Evolutionary conservation across 1,140 invertebrate genomes (phyloP).

Genomic region (Melanaphis sacchari): DNA sequence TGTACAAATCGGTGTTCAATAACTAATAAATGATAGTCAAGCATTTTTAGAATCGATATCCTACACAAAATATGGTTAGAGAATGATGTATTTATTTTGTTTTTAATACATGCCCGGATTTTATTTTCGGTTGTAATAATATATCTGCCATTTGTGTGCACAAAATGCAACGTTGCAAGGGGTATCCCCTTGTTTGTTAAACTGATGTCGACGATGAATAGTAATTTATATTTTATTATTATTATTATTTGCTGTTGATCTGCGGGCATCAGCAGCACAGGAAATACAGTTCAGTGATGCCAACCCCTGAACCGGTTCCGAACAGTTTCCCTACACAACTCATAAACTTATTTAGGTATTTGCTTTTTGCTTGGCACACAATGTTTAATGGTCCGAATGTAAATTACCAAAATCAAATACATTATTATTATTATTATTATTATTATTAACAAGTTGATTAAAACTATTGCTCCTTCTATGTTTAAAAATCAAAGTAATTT

Average conservation of each 20-base stretch:
- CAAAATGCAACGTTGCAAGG: slow-evolving; percentile 47
- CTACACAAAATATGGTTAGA: no score
- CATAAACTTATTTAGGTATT: background rate
- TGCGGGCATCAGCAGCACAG: background rate
- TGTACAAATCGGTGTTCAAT: background rate
- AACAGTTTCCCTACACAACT: background rate
- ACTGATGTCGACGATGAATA: slow-evolving; percentile 14
- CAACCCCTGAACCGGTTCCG: slow-evolving; percentile 42
- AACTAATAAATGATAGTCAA: background rate
- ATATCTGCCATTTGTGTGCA: background rate
- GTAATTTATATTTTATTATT: slow-evolving; percentile 14
- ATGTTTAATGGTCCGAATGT: background rate
- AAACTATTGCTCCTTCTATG: no score
- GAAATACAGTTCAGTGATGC: slow-evolving; percentile 29
- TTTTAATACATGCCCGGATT: background rate
- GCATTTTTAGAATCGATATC: background rate
- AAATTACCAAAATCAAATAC: background rate
- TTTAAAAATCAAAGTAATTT: no score
- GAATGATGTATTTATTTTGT: background rate
- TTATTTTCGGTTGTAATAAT: background rate
- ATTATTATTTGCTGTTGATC: background rate
- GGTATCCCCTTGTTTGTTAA: background rate
- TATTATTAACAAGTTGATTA: no score
- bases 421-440: no score
- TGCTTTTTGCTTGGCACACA: background rate